phyloP scores from a whole-genome alignment of 2,888 invertebrate genomes.

The Synergus laeviventris region DNA sequence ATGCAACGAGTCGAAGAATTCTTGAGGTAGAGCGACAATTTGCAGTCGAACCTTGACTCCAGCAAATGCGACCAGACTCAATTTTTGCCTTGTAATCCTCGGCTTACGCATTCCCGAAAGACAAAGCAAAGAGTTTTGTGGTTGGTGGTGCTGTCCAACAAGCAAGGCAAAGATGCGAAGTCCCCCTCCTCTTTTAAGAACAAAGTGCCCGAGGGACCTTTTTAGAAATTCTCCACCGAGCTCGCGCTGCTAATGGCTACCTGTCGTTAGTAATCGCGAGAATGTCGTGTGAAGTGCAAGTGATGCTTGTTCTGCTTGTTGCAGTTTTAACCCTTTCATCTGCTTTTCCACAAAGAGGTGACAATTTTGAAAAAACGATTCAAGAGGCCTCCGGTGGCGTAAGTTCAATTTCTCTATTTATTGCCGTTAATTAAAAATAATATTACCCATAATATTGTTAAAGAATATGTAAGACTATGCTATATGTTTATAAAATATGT shows the following conservation, averaged over 20 bases:
- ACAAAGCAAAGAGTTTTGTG: conserved; percentile 19
- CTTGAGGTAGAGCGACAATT: not conserved
- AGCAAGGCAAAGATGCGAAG: conserved; percentile 28
- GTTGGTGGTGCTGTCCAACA: conserved; percentile 1
- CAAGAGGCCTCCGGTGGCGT: conserved; percentile 46
- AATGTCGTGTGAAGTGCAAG: conserved; percentile 61
- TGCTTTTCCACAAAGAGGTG: conserved; percentile 50
- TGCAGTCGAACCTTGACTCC: conserved; percentile 17
- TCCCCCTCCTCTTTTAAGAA: conserved; percentile 43
- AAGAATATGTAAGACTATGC: too few relatives aligned
- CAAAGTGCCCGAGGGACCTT: conserved; percentile 42
- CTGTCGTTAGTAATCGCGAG: conserved; percentile 58
- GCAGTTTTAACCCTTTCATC: conserved; percentile 47
- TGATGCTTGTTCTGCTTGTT: conserved; percentile 51
- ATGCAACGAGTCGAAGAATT: not conserved
- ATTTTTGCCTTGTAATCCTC: conserved; percentile 21
- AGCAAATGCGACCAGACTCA: not conserved
- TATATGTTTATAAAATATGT: too few relatives aligned
- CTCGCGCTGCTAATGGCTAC: conserved; percentile 45
- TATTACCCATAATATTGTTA: not conserved
- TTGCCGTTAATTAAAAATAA: not conserved
- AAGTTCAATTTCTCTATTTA: conserved; percentile 38
- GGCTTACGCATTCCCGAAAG: conserved; percentile 25
- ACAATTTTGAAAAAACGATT: conserved; percentile 42
- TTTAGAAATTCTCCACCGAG: conserved; percentile 41